These are phyloP conservation scores for Ophiothrix spiculata DNA, from an alignment of 35 echinoderm and acorn worm species.

Conservation along the genomic window DNA sequence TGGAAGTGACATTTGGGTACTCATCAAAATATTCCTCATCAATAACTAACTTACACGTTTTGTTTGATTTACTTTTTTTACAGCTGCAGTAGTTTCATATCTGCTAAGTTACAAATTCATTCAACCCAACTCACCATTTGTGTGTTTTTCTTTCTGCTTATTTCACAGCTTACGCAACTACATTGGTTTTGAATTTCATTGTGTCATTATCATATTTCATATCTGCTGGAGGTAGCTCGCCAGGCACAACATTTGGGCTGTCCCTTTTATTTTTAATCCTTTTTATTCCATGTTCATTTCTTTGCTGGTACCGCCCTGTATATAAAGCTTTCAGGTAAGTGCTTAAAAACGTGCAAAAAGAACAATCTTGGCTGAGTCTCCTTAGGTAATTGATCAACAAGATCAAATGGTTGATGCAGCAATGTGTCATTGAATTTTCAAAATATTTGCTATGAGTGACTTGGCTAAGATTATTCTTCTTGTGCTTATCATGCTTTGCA, in stretches of 20 bases:
- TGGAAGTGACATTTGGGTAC: neutral
- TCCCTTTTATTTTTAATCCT: constrained; percentile 63
- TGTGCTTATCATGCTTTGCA: no score
- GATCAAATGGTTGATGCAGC: no score
- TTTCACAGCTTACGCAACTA: constrained; percentile 35
- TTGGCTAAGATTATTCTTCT: no score
- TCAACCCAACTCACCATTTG: neutral
- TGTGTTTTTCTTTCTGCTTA: constrained; percentile 6
- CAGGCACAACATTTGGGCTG: constrained; percentile 54
- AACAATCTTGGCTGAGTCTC: no score
- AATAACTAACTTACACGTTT: neutral
- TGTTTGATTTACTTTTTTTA: neutral
- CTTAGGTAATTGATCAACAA: no score
- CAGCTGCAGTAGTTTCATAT: no score
- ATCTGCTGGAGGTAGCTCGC: neutral
- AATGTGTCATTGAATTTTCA: no score
- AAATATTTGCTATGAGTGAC: no score
- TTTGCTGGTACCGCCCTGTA: constrained; percentile 87
- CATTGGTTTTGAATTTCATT: constrained; percentile 44
- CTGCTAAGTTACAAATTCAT: neutral
- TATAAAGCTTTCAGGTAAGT: constrained; percentile 88
- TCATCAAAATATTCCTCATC: neutral
- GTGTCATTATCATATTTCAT: constrained; percentile 40
- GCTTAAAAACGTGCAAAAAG: neutral
- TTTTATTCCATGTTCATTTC: constrained; percentile 63